phyloP scores from a whole-genome alignment of 1,140 invertebrate genomes.

The Potamilus streckersoni region DNA sequence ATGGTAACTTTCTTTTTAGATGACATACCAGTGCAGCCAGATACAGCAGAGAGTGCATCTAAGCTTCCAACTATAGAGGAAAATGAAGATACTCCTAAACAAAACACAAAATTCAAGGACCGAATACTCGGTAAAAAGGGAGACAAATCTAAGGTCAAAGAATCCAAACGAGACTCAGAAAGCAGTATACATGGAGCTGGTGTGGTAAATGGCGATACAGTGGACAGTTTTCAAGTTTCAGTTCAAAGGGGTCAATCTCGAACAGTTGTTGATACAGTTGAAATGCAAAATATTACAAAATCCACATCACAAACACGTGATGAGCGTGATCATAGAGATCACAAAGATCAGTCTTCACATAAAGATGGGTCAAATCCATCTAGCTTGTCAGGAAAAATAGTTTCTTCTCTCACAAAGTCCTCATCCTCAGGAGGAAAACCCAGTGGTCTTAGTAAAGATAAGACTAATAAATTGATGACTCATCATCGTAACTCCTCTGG shows the following conservation, averaged over 20 bases:
- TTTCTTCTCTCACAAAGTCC: conserved; percentile 10
- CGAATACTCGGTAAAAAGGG: conserved; percentile 30
- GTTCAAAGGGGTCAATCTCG: conserved; percentile 37
- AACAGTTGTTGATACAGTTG: conserved; percentile 38
- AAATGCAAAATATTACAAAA: conserved; percentile 30
- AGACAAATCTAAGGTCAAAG: conserved; percentile 33
- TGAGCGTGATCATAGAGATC: no score
- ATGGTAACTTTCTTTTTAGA: conserved; percentile 33
- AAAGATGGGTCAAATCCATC: conserved; percentile 20
- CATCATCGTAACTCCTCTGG: conserved; percentile 36
- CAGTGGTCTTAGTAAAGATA: conserved; percentile 20
- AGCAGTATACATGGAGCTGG: conserved; percentile 11
- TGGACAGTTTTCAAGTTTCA: conserved; percentile 39
- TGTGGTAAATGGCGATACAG: conserved; percentile 37
- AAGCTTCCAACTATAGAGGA: conserved; percentile 43
- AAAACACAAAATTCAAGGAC: conserved; percentile 21
- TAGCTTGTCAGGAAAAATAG: conserved; percentile 17
- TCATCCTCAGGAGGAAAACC: conserved; percentile 15
- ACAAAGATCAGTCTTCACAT: not conserved
- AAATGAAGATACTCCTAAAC: conserved; percentile 28
- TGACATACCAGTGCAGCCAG: conserved; percentile 50
- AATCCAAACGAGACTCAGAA: conserved; percentile 24
- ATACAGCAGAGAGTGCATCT: conserved; percentile 23
- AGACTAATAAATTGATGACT: conserved; percentile 33
- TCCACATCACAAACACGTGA: not conserved